Conservation (phyloP, 1,140 invertebrate species). For the Conopomorpha cramerella region DNA sequence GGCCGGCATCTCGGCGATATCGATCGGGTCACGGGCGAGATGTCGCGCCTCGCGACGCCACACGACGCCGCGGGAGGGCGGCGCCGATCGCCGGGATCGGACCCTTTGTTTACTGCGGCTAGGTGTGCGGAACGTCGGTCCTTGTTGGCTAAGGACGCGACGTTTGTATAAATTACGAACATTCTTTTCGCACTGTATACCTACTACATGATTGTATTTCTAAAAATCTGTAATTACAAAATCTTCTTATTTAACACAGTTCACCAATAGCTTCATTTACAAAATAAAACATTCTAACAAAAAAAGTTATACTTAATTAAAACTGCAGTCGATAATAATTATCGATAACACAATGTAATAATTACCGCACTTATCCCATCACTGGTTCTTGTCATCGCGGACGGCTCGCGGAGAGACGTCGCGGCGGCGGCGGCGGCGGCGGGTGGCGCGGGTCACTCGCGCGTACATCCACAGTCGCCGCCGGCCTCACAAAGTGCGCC, state of each 20-base stretch:
- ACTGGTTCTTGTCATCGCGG: too few relatives aligned
- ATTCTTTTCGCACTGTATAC: too few relatives aligned
- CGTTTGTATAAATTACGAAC: slow-evolving; percentile 11
- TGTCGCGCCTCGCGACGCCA: slow-evolving; percentile 37
- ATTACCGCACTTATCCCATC: slow-evolving; percentile 23
- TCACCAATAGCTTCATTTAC: too few relatives aligned
- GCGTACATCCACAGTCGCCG: slow-evolving; percentile 50
- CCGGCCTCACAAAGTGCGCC: slow-evolving; percentile 13
- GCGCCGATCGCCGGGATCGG: slow-evolving; percentile 48
- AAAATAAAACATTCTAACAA: too few relatives aligned
- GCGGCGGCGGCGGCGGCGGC: slow-evolving; percentile 32
- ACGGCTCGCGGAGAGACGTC: slow-evolving; percentile 35
- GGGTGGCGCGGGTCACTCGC: slow-evolving; percentile 54
- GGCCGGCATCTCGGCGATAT: slow-evolving; percentile 54
- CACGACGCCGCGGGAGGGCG: slow-evolving; percentile 13
- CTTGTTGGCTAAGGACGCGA: slow-evolving; percentile 11
- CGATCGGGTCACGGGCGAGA: slow-evolving; percentile 41
- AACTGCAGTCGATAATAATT: too few relatives aligned
- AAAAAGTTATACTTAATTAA: too few relatives aligned
- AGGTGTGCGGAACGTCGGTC: too few relatives aligned
- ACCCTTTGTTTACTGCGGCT: slow-evolving; percentile 38
- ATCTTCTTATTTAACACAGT: too few relatives aligned
- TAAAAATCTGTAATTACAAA: too few relatives aligned
- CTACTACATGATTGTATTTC: too few relatives aligned
- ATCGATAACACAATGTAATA: slow-evolving; percentile 26